Evolutionary conservation across 1,140 invertebrate genomes (phyloP).

Genomic region (Frieseomelitta varia): DNA sequence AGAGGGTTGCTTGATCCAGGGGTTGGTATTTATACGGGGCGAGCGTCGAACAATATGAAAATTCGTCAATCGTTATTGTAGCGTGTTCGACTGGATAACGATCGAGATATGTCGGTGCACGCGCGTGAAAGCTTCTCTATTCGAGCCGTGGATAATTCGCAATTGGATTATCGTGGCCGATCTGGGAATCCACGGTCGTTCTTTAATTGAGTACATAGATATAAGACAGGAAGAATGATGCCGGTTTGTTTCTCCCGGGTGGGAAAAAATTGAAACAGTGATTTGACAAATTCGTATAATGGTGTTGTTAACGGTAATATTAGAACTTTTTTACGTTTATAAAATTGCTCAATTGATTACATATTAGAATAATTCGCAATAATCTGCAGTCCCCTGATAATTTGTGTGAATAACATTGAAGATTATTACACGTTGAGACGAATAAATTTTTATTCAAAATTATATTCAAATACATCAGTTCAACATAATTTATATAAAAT

Average conservation of each 20-base stretch:
- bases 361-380: too few relatives aligned
- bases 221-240: not conserved
- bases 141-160: slow-evolving; percentile 68
- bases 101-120: slow-evolving; percentile 65
- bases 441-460: too few relatives aligned
- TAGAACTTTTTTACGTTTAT: too few relatives aligned
- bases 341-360: too few relatives aligned
- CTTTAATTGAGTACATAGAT: not conserved
- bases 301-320: too few relatives aligned
- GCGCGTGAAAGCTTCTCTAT: slow-evolving; percentile 46
- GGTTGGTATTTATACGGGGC: slow-evolving; percentile 67
- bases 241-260: not conserved
- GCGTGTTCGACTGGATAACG: slow-evolving; percentile 57
- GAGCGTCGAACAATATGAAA: slow-evolving; percentile 69
- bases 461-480: too few relatives aligned
- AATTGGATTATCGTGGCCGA: slow-evolving; percentile 48
- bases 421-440: too few relatives aligned
- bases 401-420: too few relatives aligned
- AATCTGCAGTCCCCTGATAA: too few relatives aligned
- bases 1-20: not conserved
- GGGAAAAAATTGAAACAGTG: not conserved
- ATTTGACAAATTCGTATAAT: not conserved
- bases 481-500: too few relatives aligned
- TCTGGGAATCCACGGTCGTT: not conserved
- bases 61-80: slow-evolving; percentile 69